Conservation (phyloP, 2,113 vertebrate genomes). For the Stegostoma tigrinum region DNA sequence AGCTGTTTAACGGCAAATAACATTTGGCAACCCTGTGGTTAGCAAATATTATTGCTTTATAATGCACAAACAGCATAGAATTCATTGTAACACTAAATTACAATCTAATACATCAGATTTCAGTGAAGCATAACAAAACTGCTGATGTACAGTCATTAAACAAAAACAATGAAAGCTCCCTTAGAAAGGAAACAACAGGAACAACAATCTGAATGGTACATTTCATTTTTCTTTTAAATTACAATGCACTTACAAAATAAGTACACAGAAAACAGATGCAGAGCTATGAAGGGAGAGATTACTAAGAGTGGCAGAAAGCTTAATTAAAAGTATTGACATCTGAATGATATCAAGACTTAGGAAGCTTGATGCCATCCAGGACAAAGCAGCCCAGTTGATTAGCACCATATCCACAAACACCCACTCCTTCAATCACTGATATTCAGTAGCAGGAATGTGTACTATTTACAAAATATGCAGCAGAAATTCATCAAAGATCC, state of each 20-base stretch:
- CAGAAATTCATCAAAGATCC: no score
- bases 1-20: background rate
- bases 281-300: background rate
- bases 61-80: background rate
- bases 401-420: no score
- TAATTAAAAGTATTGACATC: background rate
- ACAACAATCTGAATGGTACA: background rate
- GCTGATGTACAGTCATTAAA: background rate
- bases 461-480: no score
- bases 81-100: background rate
- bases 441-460: no score
- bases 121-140: background rate
- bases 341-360: no score
- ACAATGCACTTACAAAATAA: background rate
- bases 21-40: background rate
- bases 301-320: background rate
- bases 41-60: background rate
- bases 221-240: background rate
- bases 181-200: background rate
- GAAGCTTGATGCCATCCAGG: no score
- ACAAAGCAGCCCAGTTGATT: no score
- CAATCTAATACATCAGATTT: background rate
- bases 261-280: background rate
- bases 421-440: no score
- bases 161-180: background rate